Percentiles rank a stretch among this genome's conserved stretches.
phyloP scores from a whole-genome alignment of 2,888 invertebrate genomes.

The Thymelicus lineola region DNA sequence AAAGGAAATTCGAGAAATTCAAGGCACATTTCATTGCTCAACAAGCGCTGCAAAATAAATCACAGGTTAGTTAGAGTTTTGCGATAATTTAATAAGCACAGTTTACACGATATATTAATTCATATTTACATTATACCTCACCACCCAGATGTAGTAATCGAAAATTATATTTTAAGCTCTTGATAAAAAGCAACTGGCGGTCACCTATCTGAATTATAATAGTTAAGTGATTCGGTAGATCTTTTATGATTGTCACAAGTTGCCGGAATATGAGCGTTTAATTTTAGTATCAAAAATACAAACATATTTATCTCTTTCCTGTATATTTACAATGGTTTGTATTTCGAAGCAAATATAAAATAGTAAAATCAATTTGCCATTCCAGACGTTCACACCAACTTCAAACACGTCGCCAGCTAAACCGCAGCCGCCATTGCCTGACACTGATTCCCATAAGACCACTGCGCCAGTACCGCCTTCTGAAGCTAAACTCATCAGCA shows the following conservation, averaged over 20 bases:
- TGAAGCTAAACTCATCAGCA: conserved; percentile 71
- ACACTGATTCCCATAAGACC: conserved; percentile 43
- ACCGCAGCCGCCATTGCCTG: conserved; percentile 53
- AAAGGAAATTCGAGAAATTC: conserved; percentile 89
- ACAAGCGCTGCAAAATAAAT: conserved; percentile 64
- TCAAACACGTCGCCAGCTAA: conserved; percentile 47
- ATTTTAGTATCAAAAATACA: too few relatives aligned
- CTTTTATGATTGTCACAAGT: too few relatives aligned
- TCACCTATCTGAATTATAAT: too few relatives aligned
- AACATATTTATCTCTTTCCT: too few relatives aligned
- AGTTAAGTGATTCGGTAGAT: too few relatives aligned
- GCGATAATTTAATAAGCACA: too few relatives aligned
- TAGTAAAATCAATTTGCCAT: neutral
- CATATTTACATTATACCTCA: too few relatives aligned
- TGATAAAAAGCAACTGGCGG: too few relatives aligned
- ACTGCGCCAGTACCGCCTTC: conserved; percentile 52
- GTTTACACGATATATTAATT: too few relatives aligned
- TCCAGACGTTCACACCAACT: conserved; percentile 46
- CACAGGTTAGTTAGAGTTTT: conserved; percentile 49
- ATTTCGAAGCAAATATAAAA: neutral
- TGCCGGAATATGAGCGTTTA: too few relatives aligned
- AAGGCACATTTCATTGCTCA: conserved; percentile 92
- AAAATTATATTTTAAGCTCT: too few relatives aligned
- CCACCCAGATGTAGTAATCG: too few relatives aligned
- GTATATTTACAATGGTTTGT: neutral